Base-by-base conservation (phyloP, 1,140 invertebrate genomes). In the Solenopsis fugax region DNA sequence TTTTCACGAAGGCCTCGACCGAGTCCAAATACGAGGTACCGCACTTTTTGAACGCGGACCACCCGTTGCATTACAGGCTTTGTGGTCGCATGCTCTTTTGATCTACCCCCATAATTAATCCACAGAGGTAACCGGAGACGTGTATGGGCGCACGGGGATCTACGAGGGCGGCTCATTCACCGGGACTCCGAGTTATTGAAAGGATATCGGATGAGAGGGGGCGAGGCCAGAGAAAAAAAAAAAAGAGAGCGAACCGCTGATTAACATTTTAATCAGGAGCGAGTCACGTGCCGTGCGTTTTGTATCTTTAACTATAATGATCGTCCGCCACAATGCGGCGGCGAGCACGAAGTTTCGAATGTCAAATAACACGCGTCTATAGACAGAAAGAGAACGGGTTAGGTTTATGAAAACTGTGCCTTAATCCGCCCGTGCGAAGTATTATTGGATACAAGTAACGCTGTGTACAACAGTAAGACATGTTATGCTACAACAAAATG, bases 101-200 rank as follows among this genome's bases (percentile, higher is more conserved):
- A 95, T 95, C 93, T 94, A 93, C 93, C 93, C 85, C 92, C 93
- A 94, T 95, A 95, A 95, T 95, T 95, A 95, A 95, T 95, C 94
- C 93, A 91, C 91, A 92, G 93, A 94, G 93, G 94, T 95, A 95
- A 95, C 94, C 92, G 91, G 94, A 95, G 94, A 95, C 92, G 91
- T 92, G 93, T 94, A 94, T 93, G 91, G 92, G 93, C 93, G 91
- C 91, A 93, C 90, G 78, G 90, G 93, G 93, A 91, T 75, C 91
- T 65, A 91, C 88, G 80, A 86, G 88, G 89, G 85, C 77, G 88
- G 88, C 88, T 91, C 91, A 93, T 94, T 94, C 94, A 94, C 91
- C 41, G 87, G 93, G 89, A 91, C 91, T 91, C 88, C 86, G 85
- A 92, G 92, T 94, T 93, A 95, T 95, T 94, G 94, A 94, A 95